Base-by-base conservation (phyloP, 1,140 invertebrate species). In the Archegozetes longisetosus region DNA sequence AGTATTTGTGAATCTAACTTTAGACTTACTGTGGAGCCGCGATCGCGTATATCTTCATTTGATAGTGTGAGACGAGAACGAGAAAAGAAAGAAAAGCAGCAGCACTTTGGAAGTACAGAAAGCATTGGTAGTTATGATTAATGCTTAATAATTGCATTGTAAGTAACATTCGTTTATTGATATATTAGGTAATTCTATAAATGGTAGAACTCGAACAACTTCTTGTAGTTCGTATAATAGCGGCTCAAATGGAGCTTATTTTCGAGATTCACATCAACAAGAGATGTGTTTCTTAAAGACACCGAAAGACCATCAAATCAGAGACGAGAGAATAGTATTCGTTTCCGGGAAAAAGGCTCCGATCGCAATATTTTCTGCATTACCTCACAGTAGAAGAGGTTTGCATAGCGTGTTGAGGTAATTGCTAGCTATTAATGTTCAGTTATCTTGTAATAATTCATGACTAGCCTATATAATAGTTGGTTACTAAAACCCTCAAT, bases 311-410 rank as follows among this genome's bases (percentile, higher is more conserved):
- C 51, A 64, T 23, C n/a, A 14, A 27, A 50, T 63, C 23, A 27
- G 27, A 24, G 51, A 63, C 26, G 59, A 62, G 32, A 25, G 61
- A 20, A 74, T 89, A 58, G 80, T 86, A 54, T 75, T 90, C 70
- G 79, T 82, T 59, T 79, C 84, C 61, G 77, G 82, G 69, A 78
- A 82, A 70, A 65, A 67, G 62, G 77, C 81, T 52, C 87, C 87
- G 32, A 85, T 86, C 72, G 73, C 85, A 63, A 76, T 91, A 57
- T 90, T 86, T 72, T 88, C 86, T 25, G 79, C 84, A 48, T 77
- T 91, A 67, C 52, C 61, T n/a, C 32, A 40, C 17, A 40, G 6
- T 9, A 40, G 32, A 40, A 6, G 32, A 9, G 32, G 6, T 17
- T 9, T 40, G 6, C 32, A 40, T 40, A 40, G 32, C 17, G 32